Base-by-base conservation (phyloP, 2,888 invertebrate genomes). In the Eucera pruinosa region DNA sequence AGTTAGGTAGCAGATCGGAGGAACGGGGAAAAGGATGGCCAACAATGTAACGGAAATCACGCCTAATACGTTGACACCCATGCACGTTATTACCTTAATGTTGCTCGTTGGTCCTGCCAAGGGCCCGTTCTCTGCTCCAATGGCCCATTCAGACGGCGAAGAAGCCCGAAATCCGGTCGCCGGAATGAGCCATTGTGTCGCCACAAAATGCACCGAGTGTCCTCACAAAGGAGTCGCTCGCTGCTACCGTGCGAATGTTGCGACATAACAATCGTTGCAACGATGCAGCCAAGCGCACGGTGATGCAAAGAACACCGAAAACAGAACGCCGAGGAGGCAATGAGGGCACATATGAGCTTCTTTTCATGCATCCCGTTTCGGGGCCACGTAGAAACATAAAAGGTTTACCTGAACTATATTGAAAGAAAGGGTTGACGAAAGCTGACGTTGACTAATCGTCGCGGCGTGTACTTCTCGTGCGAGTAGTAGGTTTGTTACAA, bases 1-100 rank as follows among this genome's bases (percentile, higher is more conserved):
- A 57, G 13, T 18, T 2, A 6, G 4, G n/a, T 11, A 23, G 36
- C 36, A 18, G 13, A 23, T 33, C 18, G 30, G 30, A 58, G 13
- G 48, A 18, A 25, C 6, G 9, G n/a, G n/a, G 30, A 58, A 23
- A 13, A 65, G n/a, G 45, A 60, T 18, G 48, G 45, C 13, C 74
- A 65, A 81, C 82, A 86, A 86, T 87, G 82, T 73, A 87, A 81
- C 87, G 86, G 86, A 87, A 87, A 87, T 87, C 74, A 83, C 72
- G 79, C 62, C 71, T 78, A 86, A 87, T 84, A 81, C 78, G 81
- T 83, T 78, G 83, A 87, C 86, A 87, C 84, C 84, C 86, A 86
- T 85, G 80, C 85, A 72, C 75, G 75, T 81, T 84, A 77, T 85
- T 84, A 84, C 73, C 73, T 62, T 64, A 78, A 82, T 81, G 78